Evolutionary conservation across 2,797 vertebrate genomes (phyloP).

Genomic region (Cryptoblepharus egeriae): DNA sequence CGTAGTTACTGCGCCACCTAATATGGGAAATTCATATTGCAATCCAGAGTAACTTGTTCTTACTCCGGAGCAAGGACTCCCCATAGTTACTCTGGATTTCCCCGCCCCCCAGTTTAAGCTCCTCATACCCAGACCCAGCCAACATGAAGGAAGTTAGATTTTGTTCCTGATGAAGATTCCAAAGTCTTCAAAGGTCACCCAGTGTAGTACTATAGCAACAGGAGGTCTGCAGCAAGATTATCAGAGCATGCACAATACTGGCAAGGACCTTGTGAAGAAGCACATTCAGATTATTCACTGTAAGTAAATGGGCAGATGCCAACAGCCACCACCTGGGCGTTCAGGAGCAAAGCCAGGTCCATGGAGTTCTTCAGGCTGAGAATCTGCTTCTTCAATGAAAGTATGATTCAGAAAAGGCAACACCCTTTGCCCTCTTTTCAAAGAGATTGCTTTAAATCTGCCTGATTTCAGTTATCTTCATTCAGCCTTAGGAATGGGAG

Average conservation of each 20-base stretch:
- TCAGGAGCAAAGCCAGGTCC: neutral
- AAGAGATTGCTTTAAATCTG: neutral
- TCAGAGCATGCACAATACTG: neutral
- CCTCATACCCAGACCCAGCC: neutral
- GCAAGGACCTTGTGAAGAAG: neutral
- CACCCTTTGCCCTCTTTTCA: neutral
- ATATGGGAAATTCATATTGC: no score
- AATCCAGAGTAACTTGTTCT: no score
- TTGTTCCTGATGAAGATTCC: neutral
- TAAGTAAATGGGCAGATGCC: neutral
- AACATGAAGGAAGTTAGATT: neutral
- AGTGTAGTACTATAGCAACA: neutral
- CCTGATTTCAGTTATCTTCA: neutral
- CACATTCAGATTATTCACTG: neutral
- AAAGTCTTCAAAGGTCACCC: neutral
- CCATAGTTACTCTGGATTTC: no score
- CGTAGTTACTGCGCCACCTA: no score
- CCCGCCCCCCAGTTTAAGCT: neutral
- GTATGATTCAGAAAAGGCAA: neutral
- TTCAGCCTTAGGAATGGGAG: neutral
- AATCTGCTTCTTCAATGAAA: neutral
- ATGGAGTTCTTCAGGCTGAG: neutral
- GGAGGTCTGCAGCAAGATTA: neutral
- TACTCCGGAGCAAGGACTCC: no score
- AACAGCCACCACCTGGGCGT: neutral